These are phyloP conservation scores for Pterocles gutturalis DNA, from an alignment of 2,113 vertebrate genomes.

Conservation along the genomic window DNA sequence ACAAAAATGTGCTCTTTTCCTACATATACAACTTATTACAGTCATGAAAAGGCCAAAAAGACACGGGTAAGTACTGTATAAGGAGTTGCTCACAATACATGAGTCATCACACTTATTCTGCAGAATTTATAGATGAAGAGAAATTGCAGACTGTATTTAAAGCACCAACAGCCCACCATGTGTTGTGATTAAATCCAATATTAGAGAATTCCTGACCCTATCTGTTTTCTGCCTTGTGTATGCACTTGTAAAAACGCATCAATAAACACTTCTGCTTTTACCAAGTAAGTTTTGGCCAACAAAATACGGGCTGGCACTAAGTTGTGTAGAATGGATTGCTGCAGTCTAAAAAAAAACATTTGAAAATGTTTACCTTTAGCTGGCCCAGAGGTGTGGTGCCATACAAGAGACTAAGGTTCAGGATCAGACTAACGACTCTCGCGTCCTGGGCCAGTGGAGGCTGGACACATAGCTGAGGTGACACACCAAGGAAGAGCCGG, in stretches of 20 bases:
- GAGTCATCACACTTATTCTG: conserved; percentile 36
- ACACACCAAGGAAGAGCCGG: conserved; percentile 72
- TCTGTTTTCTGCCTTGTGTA: neutral
- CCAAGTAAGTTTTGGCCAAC: neutral
- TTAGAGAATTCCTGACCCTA: neutral
- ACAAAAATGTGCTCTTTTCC: neutral
- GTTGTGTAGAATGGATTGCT: conserved; percentile 30
- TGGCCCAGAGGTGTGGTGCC: conserved; percentile 74
- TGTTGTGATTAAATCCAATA: neutral
- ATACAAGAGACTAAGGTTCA: conserved; percentile 78
- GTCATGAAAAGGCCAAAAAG: neutral
- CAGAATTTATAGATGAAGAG: neutral
- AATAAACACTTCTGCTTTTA: neutral
- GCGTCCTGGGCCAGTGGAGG: conserved; percentile 70
- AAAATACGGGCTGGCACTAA: neutral
- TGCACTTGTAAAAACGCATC: neutral
- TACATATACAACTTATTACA: neutral
- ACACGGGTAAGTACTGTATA: neutral
- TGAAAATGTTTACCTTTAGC: conserved; percentile 77
- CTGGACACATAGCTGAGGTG: conserved; percentile 78
- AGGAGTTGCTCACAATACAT: neutral
- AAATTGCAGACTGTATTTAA: conserved; percentile 30
- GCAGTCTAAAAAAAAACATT: conserved; percentile 69
- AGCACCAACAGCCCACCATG: neutral
- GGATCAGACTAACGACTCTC: conserved; percentile 75